These are phyloP conservation scores for Chrysomela aeneicollis DNA, from an alignment of 2,888 invertebrate species.

Conservation along the genomic window DNA sequence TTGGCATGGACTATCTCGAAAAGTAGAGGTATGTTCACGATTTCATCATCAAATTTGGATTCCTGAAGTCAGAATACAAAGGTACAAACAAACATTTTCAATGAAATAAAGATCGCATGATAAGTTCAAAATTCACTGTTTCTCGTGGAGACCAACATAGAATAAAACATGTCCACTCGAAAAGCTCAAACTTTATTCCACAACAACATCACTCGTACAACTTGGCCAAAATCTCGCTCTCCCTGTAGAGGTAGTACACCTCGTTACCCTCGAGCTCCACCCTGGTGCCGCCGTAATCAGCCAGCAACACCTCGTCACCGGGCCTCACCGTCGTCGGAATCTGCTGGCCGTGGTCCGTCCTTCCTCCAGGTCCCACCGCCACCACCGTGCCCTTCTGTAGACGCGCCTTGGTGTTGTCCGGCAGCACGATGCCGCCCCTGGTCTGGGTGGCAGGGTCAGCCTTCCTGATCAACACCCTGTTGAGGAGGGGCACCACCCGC, in stretches of 20 bases:
- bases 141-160: too few species aligned
- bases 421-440: slow-evolving; percentile 50
- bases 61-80: too few species aligned
- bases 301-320: slow-evolving; percentile 92
- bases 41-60: too few species aligned
- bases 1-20: too few species aligned
- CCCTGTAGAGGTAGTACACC: slow-evolving; percentile 91
- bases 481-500: slow-evolving; percentile 47
- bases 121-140: too few species aligned
- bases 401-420: slow-evolving; percentile 43
- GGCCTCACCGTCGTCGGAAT: slow-evolving; percentile 81
- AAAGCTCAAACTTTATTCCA: background rate
- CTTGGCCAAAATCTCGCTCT: slow-evolving; percentile 93
- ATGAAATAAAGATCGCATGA: too few species aligned
- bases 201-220: slow-evolving; percentile 63
- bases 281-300: slow-evolving; percentile 97
- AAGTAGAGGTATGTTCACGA: too few species aligned
- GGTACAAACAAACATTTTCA: too few species aligned
- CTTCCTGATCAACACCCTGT: slow-evolving; percentile 49
- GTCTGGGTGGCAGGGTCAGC: slow-evolving; percentile 43
- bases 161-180: background rate
- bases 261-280: slow-evolving; percentile 85
- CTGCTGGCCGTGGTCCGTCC: slow-evolving; percentile 74
- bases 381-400: slow-evolving; percentile 46
- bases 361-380: slow-evolving; percentile 50